A percentile compares a stretch with the other conserved stretches of the same genome.
These are phyloP conservation scores for Epizoanthus illoricatus DNA, from an alignment of 92 coral and sea anemone species.

Conservation along the genomic window DNA sequence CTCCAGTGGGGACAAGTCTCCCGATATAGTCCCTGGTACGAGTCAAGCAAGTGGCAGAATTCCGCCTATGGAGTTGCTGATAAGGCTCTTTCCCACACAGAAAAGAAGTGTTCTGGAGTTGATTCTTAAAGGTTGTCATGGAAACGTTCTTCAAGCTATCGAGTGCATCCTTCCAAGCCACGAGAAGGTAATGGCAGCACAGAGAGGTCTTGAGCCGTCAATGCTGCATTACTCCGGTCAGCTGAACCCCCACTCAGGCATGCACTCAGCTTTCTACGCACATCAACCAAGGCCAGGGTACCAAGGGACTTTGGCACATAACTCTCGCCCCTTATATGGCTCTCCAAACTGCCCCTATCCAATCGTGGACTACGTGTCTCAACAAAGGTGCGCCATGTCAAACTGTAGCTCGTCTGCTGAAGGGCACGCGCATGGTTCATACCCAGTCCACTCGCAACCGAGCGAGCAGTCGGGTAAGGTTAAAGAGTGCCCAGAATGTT, in stretches of 20 bases:
- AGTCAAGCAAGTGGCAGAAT: conserved; percentile 42
- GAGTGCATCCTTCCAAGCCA: conserved; percentile 97
- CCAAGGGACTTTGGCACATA: conserved; percentile 55
- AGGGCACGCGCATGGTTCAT: conserved; percentile 26
- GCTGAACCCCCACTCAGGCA: conserved; percentile 47
- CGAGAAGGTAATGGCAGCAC: conserved; percentile 81
- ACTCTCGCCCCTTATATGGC: conserved; percentile 64
- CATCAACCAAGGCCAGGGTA: conserved; percentile 61
- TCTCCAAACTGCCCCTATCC: conserved; percentile 66
- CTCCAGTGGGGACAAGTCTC: conserved; percentile 13
- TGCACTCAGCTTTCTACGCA: conserved; percentile 58
- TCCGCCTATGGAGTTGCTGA: conserved; percentile 84
- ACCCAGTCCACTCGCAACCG: conserved; percentile 25
- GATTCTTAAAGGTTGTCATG: conserved; percentile 92
- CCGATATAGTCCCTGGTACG: not conserved
- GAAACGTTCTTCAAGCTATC: conserved; percentile 79
- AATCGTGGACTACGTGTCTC: conserved; percentile 70
- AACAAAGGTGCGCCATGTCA: conserved; percentile 52
- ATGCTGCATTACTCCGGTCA: conserved; percentile 50
- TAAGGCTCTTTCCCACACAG: conserved; percentile 93
- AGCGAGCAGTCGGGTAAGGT: conserved; percentile 59
- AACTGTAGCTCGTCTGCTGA: conserved; percentile 40
- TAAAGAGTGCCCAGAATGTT: conserved; percentile 74
- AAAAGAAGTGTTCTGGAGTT: conserved; percentile 89
- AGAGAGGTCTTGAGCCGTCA: conserved; percentile 60